Base-by-base conservation (phyloP, 2,113 vertebrate species). In the Barnardius zonarius region DNA sequence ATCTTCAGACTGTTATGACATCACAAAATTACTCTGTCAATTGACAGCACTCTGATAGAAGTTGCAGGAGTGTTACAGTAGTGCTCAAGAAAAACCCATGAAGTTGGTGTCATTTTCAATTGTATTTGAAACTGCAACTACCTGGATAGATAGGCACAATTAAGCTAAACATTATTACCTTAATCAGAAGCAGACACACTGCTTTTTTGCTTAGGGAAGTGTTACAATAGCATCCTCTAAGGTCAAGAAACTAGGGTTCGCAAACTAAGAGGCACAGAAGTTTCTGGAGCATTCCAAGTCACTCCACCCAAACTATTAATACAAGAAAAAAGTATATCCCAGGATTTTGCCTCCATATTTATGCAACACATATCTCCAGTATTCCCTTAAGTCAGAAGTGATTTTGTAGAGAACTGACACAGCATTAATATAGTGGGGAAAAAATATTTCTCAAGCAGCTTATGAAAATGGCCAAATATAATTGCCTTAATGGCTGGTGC, bases 401-500 rank as follows among this genome's bases (percentile, higher is more conserved):
- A 73, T 93, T 90, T 84, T 83, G 55, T 39, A 76, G 35, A 82
- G 44, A 86, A 90, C 33, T 84, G 83, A 86, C 74, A 78, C 28
- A 86, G 55, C 68, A 90, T 85, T 86, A 67, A 92, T 92, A 68
- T 81, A 44, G 33, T 35, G 14, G 67, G 78, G 63, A 94, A 89
- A 91, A 96, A 74, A 37, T 39, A 20, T 63, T 87, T 95, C 72
- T 85, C 23, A 43, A 55, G 76, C 59, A 96, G 59, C 20, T 83
- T 62, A 92, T 66, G 51, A 86, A 95, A 95, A 83, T 67, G 31
- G 54, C 23, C 88, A 88, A 93, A 70, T 88, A 59, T 69, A 92
- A 93, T 96, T 96, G 84, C 90, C 46, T 74, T 76, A 91, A 88
- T 93, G 63, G 37, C 49, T 83, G 41, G 17, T 93, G 49, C 75